These are phyloP conservation scores for Siphamia tubifer DNA, from an alignment of 2,113 vertebrate genomes.

Conservation along the genomic window DNA sequence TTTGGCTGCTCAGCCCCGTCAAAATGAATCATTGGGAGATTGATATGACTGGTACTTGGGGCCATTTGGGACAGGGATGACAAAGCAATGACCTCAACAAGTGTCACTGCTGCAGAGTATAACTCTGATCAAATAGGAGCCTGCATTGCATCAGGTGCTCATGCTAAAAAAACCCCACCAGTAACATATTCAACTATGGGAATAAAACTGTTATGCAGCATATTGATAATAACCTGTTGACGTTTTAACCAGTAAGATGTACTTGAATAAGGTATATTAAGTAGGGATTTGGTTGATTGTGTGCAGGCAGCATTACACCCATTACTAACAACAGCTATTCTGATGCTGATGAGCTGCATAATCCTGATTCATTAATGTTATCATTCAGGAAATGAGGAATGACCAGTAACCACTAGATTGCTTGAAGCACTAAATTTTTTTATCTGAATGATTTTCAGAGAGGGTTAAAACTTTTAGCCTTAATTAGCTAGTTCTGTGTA, in stretches of 20 bases:
- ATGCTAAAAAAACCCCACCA: background rate
- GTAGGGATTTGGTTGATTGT: too few species aligned
- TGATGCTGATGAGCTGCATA: too few species aligned
- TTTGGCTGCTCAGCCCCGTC: constrained; percentile 49
- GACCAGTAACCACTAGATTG: too few species aligned
- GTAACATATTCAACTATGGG: background rate
- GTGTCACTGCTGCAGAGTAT: constrained; percentile 35
- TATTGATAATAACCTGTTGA: background rate
- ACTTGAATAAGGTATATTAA: background rate
- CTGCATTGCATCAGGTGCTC: constrained; percentile 19
- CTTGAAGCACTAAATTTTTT: background rate
- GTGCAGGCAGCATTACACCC: background rate
- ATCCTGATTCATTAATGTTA: too few species aligned
- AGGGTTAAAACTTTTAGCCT: background rate
- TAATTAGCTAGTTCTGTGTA: background rate
- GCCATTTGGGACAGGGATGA: constrained; percentile 65
- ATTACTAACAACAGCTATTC: too few species aligned
- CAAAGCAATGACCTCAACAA: constrained; percentile 58
- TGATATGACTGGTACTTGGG: constrained; percentile 64
- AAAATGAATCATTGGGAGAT: constrained; percentile 70
- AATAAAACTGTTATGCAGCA: background rate
- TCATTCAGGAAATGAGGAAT: too few species aligned
- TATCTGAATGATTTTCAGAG: background rate
- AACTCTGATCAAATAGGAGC: constrained; percentile 29
- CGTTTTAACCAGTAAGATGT: background rate